These are phyloP conservation scores for Eumacrocentrus americanus DNA, from an alignment of 2,888 invertebrate species.

Conservation along the genomic window DNA sequence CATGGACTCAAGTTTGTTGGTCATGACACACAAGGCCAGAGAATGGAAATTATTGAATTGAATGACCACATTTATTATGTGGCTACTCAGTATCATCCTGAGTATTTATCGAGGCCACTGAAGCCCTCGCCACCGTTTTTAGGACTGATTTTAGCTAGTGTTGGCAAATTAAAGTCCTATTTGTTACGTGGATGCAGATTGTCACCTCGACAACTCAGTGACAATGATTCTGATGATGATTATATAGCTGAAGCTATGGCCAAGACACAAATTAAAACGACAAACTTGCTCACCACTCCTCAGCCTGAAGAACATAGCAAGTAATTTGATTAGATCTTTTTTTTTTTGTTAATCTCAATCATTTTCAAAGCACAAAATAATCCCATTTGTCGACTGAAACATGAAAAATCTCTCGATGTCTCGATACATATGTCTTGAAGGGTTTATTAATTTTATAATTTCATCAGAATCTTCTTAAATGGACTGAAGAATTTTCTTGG, in stretches of 20 bases:
- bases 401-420: background rate
- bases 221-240: conserved; percentile 71
- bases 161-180: conserved; percentile 78
- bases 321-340: no score
- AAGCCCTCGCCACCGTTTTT: conserved; percentile 94
- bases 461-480: no score
- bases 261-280: background rate
- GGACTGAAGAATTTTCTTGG: no score
- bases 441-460: no score
- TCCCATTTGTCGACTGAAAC: background rate
- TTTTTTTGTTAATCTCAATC: no score
- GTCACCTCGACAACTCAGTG: conserved; percentile 76
- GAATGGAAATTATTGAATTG: conserved; percentile 95
- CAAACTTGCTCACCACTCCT: background rate
- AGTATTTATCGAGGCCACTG: conserved; percentile 90
- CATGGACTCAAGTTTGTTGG: conserved; percentile 89
- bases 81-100: conserved; percentile 97
- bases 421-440: no score
- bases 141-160: conserved; percentile 90
- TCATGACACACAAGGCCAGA: conserved; percentile 77
- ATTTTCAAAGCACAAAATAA: no score
- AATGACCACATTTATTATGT: conserved; percentile 91
- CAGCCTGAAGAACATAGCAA: background rate
- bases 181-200: conserved; percentile 76
- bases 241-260: background rate